phyloP scores from a whole-genome alignment of 2,113 vertebrate species.

The Microcebus lehilahytsara region DNA sequence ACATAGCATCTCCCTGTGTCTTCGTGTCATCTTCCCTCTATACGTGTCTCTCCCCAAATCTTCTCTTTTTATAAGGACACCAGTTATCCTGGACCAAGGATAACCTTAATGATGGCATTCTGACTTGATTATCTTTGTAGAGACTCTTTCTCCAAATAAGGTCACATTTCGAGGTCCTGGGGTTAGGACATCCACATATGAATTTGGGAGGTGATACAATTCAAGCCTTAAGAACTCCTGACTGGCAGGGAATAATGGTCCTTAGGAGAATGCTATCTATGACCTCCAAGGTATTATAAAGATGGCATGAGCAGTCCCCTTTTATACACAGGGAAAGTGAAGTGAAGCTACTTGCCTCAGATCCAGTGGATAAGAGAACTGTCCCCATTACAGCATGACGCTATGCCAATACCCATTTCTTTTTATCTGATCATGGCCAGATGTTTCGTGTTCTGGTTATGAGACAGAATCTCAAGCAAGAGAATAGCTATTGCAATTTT shows the following conservation, averaged over 20 bases:
- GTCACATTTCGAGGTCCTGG: neutral
- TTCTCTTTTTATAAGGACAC: neutral
- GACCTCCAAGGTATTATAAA: neutral
- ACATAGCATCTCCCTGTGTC: accelerated
- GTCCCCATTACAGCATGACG: too few relatives aligned
- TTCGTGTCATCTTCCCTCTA: neutral
- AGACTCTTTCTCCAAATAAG: neutral
- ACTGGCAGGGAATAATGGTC: neutral
- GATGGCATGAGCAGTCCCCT: neutral
- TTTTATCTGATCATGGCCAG: neutral
- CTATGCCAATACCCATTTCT: neutral
- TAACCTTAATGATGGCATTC: neutral
- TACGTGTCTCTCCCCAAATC: neutral
- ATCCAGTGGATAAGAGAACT: neutral
- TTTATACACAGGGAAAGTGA: neutral
- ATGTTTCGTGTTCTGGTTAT: neutral
- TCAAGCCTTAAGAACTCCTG: neutral
- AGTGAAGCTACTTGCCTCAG: neutral
- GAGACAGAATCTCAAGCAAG: neutral
- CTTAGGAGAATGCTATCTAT: neutral
- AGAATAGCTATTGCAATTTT: neutral
- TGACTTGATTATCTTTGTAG: neutral
- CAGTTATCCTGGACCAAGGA: neutral
- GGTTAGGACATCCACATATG: neutral
- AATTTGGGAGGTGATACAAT: too few relatives aligned